Percentiles rank a stretch among this genome's conserved stretches.
These are phyloP conservation scores for Mythimna pallens DNA, from an alignment of 2,888 invertebrate species.

Conservation along the genomic window DNA sequence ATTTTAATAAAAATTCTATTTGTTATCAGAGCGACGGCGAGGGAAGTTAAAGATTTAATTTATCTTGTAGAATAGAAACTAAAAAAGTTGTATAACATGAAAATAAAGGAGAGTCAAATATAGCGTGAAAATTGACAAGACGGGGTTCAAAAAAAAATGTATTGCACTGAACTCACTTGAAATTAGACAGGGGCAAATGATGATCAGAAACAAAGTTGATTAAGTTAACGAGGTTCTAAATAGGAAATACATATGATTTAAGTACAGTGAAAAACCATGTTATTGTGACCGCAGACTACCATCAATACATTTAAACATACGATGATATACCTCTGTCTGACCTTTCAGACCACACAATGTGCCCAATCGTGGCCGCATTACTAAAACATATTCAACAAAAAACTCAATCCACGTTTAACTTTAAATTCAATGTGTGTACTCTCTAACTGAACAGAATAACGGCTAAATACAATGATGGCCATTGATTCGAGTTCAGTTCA, in stretches of 20 bases:
- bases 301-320: conserved; percentile 28
- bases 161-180: background rate
- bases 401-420: conserved; percentile 46
- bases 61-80: background rate
- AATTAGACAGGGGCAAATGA: background rate
- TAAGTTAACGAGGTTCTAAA: background rate
- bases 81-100: background rate
- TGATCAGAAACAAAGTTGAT: background rate
- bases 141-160: background rate
- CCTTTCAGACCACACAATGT: conserved; percentile 45
- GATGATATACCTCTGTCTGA: conserved; percentile 27
- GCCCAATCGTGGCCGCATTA: conserved; percentile 45
- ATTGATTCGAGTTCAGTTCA: conserved; percentile 74
- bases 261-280: background rate
- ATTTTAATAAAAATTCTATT: background rate
- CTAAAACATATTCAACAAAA: conserved; percentile 47
- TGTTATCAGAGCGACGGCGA: background rate
- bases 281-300: conserved; percentile 9
- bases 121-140: too few species aligned
- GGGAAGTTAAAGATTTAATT: background rate
- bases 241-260: background rate
- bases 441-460: conserved; percentile 50
- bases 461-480: conserved; percentile 70
- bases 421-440: conserved; percentile 56
- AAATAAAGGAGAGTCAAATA: background rate